Evolutionary conservation across 2,888 invertebrate species (phyloP).

Genomic region (Temnothorax ravouxi): DNA sequence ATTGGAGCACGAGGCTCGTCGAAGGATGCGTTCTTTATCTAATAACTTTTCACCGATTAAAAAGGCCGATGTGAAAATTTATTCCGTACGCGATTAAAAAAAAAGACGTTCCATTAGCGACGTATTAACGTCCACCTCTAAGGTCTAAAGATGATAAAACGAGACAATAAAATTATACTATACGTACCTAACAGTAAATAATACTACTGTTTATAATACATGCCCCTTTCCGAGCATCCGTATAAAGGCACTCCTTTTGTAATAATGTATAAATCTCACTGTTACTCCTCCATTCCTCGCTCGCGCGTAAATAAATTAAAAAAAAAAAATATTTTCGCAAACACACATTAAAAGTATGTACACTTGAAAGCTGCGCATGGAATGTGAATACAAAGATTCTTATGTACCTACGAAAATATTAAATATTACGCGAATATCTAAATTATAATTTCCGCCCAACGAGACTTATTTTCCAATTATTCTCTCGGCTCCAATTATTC

Average conservation of each 20-base stretch:
- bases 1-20: neutral
- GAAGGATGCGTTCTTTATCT: neutral
- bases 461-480: constrained; percentile 8
- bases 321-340: constrained; percentile 2
- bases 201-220: constrained; percentile 34
- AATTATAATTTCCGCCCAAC: constrained; percentile 22
- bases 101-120: neutral
- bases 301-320: constrained; percentile 25
- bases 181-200: constrained; percentile 15
- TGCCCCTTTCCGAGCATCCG: neutral
- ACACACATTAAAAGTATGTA: neutral
- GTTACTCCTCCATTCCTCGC: neutral
- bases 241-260: neutral
- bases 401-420: neutral
- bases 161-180: neutral
- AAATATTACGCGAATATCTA: constrained; percentile 6
- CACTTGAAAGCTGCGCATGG: neutral
- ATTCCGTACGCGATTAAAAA: neutral
- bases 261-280: constrained; percentile 18
- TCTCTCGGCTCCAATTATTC: neutral
- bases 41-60: neutral
- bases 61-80: neutral
- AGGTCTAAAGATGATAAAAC: neutral
- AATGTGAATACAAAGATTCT: constrained; percentile 14
- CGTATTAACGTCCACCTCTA: neutral